Conservation (phyloP, 2,888 invertebrate genomes). For the Caenorhabditis panamensis region DNA sequence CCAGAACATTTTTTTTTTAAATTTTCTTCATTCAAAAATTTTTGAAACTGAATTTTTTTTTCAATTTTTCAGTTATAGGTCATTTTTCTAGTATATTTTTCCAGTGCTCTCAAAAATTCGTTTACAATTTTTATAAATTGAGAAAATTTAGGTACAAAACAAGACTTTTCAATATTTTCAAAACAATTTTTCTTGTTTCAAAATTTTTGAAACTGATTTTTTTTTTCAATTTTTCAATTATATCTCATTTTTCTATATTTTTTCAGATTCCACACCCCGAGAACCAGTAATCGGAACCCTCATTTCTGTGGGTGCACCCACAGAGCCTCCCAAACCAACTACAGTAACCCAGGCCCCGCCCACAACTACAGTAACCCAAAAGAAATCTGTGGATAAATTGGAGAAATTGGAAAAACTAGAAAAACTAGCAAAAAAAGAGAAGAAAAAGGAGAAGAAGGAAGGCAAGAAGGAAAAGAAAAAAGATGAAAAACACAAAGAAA, state of each 20-base stretch:
- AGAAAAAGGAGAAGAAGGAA: constrained; percentile 60
- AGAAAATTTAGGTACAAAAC: no score
- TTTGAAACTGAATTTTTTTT: no score
- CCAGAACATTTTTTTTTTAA: no score
- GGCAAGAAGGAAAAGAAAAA: constrained; percentile 37
- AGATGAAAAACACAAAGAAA: constrained; percentile 49
- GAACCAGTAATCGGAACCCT: constrained; percentile 52
- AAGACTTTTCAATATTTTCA: no score
- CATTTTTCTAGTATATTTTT: no score
- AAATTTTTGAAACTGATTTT: no score
- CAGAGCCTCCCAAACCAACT: constrained; percentile 29
- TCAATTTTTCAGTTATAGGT: no score
- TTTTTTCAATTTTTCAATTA: background rate
- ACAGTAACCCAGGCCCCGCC: no score
- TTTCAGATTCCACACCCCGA: constrained; percentile 3
- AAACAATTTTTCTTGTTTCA: no score
- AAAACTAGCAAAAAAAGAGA: constrained; percentile 41
- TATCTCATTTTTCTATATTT: background rate
- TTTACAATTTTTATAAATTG: no score
- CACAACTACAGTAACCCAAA: background rate
- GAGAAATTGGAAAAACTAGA: constrained; percentile 51
- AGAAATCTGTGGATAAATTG: constrained; percentile 5
- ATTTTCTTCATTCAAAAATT: no score
- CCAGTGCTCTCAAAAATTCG: no score
- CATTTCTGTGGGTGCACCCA: constrained; percentile 49